These are phyloP conservation scores for Drosophila pseudoobscura DNA, from an alignment of 1,140 invertebrate species.

Conservation along the genomic window DNA sequence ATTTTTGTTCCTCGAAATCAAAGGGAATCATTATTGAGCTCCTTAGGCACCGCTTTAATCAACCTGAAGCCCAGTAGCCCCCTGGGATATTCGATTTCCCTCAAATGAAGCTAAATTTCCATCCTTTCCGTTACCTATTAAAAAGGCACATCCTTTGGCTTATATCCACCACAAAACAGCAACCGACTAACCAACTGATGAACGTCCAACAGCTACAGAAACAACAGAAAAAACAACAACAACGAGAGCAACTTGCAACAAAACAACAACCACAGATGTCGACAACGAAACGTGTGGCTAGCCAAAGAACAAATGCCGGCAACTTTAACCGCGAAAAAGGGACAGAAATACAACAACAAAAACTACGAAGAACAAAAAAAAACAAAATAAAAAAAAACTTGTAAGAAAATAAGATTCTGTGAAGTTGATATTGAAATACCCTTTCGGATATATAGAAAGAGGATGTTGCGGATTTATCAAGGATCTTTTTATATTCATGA, in stretches of 20 bases:
- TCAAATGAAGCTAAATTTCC: too few relatives aligned
- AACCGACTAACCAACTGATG: slow-evolving; percentile 59
- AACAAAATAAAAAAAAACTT: slow-evolving; percentile 10
- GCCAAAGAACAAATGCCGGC: slow-evolving; percentile 65
- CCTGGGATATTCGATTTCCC: not conserved
- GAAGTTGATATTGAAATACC: slow-evolving; percentile 14
- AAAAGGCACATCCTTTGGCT: slow-evolving; percentile 38
- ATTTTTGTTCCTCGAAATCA: too few relatives aligned
- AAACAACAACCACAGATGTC: slow-evolving; percentile 29
- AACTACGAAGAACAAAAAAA: slow-evolving; percentile 7
- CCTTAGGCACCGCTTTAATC: too few relatives aligned
- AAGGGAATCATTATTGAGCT: too few relatives aligned
- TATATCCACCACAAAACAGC: slow-evolving; percentile 55
- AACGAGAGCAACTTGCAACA: slow-evolving; percentile 23
- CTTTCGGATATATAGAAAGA: not conserved
- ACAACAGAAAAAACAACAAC: slow-evolving; percentile 47
- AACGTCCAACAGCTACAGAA: slow-evolving; percentile 29
- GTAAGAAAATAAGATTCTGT: not conserved
- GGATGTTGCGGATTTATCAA: too few relatives aligned
- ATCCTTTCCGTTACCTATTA: slow-evolving; percentile 5
- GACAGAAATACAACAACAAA: not conserved
- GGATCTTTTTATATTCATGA: too few relatives aligned
- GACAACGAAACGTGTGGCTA: slow-evolving; percentile 43
- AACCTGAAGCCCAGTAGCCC: too few relatives aligned
- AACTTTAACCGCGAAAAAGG: slow-evolving; percentile 70